Base-by-base conservation (phyloP, 2,113 vertebrate species). In the Phrynosoma platyrhinos region DNA sequence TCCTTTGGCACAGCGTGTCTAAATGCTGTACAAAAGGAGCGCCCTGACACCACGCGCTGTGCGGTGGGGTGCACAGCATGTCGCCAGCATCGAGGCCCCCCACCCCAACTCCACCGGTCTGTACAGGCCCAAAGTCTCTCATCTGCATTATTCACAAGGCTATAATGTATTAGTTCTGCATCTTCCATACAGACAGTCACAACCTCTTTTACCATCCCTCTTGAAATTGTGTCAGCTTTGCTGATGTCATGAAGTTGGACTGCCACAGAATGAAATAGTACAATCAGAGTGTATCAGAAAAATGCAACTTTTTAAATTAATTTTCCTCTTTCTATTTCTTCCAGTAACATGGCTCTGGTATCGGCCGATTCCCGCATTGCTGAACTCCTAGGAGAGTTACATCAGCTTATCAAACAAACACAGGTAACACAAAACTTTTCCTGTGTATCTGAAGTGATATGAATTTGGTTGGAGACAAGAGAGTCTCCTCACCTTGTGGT, bases 341-440 rank as follows among this genome's bases (percentile, higher is more conserved):
- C 40, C 92, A 95, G 72, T 18, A 13, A 74, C 7, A 96, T 96
- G 97, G 97, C 97, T 88, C 94, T 97, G 2, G 98, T 98, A 89
- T 98, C 98, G 9, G 97, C 98, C 1, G 98, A 98, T 62, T 98
- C 98, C 2, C 97, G 98, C 89, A 98, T 99, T 3, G 98, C 98
- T 0, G 98, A 98, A 91, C 96, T 98, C 64, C 96, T 99, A n/a
- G 97, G 96, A 1, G 98, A 99, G 90, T 97, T 99, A 13, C 98
- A 99, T 83, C 98, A 98, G 88, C 97, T 99, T 82, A 98, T 99
- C 95, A 98, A 98, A 84, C 98, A 98, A 94, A 99, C 98, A 0
- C 98, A 98, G 98, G 98, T 98, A 89, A 88, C 52, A 20, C 3
- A 2, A 1, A 10, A 32, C 9, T 55, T 42, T 76, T n/a, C 66